Conservation (phyloP, 2,888 invertebrate species). For the Nephrotoma appendiculata region DNA sequence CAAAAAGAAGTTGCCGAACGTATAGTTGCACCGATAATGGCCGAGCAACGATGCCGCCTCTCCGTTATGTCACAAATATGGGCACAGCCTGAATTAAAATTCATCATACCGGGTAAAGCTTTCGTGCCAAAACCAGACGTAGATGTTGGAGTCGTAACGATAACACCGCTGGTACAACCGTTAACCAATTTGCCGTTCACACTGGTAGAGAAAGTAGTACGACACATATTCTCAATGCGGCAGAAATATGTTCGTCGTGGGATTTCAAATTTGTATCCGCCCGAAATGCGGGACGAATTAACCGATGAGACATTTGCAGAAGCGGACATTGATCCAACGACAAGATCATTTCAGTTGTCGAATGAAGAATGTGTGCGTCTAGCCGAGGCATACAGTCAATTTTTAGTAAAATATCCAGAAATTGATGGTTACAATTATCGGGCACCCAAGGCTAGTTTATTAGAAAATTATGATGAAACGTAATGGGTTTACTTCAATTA, state of each 20-base stretch:
- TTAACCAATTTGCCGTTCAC: conserved; percentile 62
- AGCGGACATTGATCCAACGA: conserved; percentile 55
- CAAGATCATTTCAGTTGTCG: conserved; percentile 56
- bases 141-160: conserved; percentile 87
- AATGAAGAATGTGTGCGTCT: conserved; percentile 66
- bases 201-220: conserved; percentile 75
- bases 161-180: conserved; percentile 66
- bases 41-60: conserved; percentile 65
- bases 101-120: conserved; percentile 75
- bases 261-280: conserved; percentile 61
- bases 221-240: conserved; percentile 76
- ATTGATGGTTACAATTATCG: conserved; percentile 54
- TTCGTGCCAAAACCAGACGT: conserved; percentile 94
- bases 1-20: conserved; percentile 95
- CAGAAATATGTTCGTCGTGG: conserved; percentile 68
- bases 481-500: neutral
- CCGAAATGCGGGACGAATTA: conserved; percentile 46
- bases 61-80: conserved; percentile 93
- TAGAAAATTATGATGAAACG: neutral
- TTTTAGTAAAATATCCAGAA: conserved; percentile 52
- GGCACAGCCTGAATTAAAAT: conserved; percentile 68
- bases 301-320: conserved; percentile 49
- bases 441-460: conserved; percentile 26
- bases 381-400: conserved; percentile 59
- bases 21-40: conserved; percentile 58